Percentiles rank a stretch among this genome's conserved stretches.
These are phyloP conservation scores for Phainopepla nitens DNA, from an alignment of 2,113 vertebrate genomes.

Conservation along the genomic window DNA sequence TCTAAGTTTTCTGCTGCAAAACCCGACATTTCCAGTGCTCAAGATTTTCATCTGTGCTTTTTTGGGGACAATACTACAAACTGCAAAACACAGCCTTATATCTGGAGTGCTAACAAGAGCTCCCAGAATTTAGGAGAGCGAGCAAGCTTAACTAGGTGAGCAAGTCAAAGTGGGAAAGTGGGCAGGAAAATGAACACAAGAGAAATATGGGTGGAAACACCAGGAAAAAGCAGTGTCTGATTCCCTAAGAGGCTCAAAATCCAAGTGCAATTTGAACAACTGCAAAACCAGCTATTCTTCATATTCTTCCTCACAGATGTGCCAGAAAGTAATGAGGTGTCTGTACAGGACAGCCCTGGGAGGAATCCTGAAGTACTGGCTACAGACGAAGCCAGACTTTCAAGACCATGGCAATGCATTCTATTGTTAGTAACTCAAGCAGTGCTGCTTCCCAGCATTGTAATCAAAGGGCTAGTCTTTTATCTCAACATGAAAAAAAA, in stretches of 20 bases:
- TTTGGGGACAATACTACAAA: background rate
- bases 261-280: background rate
- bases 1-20: background rate
- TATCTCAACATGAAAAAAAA: background rate
- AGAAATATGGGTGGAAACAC: background rate
- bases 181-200: background rate
- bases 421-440: background rate
- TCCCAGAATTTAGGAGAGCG: background rate
- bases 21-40: background rate
- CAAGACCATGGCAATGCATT: background rate
- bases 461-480: background rate
- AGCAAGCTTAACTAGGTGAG: background rate
- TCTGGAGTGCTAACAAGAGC: background rate
- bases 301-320: background rate
- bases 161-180: background rate
- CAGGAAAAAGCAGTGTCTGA: background rate
- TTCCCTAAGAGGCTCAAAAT: background rate
- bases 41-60: background rate
- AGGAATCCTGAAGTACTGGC: background rate
- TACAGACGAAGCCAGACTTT: background rate
- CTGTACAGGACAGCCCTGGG: background rate
- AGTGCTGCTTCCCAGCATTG: background rate
- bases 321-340: background rate
- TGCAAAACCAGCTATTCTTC: background rate
- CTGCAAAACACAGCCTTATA: background rate